A percentile compares a stretch with the other conserved stretches of the same genome.
These are phyloP conservation scores for Alcedo quadribrachys DNA, from an alignment of 2,797 vertebrate species.

Conservation along the genomic window DNA sequence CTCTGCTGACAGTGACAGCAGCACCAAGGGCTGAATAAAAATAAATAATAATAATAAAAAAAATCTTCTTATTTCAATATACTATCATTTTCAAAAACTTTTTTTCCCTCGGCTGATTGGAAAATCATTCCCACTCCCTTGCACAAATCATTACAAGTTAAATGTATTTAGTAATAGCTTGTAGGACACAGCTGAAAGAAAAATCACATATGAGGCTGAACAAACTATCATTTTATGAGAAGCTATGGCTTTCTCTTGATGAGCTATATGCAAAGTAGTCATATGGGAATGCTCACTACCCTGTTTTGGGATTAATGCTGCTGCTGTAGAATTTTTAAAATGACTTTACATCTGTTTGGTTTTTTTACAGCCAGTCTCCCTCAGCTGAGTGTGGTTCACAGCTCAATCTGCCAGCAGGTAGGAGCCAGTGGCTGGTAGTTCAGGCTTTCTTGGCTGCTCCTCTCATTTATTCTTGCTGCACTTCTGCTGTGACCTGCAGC, in stretches of 20 bases:
- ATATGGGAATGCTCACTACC: neutral
- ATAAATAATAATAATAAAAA: neutral
- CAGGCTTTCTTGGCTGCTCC: slow-evolving; percentile 40
- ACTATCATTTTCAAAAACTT: neutral
- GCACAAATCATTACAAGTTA: slow-evolving; percentile 21
- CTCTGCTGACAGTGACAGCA: neutral
- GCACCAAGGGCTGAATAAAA: neutral
- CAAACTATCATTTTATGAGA: slow-evolving; percentile 16
- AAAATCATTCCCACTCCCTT: neutral
- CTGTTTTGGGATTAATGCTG: slow-evolving; percentile 37
- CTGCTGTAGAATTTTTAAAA: slow-evolving; percentile 9
- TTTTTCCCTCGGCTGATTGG: neutral
- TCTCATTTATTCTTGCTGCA: slow-evolving; percentile 26
- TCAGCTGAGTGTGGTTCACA: slow-evolving; percentile 71
- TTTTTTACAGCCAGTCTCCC: slow-evolving; percentile 56
- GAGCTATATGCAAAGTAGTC: slow-evolving; percentile 23
- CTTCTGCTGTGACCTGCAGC: neutral
- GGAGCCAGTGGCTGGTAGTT: slow-evolving; percentile 47
- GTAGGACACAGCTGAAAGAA: slow-evolving; percentile 44
- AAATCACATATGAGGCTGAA: slow-evolving; percentile 27
- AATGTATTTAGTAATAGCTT: slow-evolving; percentile 38
- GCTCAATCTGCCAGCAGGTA: slow-evolving; percentile 64
- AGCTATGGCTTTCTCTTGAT: slow-evolving; percentile 10
- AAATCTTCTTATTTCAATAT: neutral
- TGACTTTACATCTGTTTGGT: slow-evolving; percentile 68